phyloP scores from a whole-genome alignment of 2,888 invertebrate genomes.

The Aphrophora alni region DNA sequence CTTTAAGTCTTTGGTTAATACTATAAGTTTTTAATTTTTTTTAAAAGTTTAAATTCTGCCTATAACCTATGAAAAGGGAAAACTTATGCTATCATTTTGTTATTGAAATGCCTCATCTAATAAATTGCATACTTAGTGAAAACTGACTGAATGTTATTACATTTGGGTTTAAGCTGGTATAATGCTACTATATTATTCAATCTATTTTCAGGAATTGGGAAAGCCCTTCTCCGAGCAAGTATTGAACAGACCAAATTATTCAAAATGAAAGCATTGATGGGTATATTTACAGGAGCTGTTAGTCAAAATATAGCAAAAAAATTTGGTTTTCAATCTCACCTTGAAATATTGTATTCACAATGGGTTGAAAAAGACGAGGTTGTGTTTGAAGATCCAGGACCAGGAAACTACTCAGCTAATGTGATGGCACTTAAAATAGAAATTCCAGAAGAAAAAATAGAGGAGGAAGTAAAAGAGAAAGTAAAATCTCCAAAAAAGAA shows the following conservation, averaged over 20 bases:
- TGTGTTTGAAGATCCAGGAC: conserved; percentile 61
- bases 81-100: too few relatives aligned
- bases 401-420: conserved; percentile 59
- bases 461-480: neutral
- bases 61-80: too few relatives aligned
- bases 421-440: conserved; percentile 10
- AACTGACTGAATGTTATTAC: too few relatives aligned
- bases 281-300: conserved; percentile 19
- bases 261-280: conserved; percentile 22
- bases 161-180: too few relatives aligned
- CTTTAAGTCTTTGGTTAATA: too few relatives aligned
- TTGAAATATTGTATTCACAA: conserved; percentile 58
- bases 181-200: too few relatives aligned
- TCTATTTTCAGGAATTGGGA: conserved; percentile 28
- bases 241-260: conserved; percentile 21
- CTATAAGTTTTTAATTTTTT: too few relatives aligned
- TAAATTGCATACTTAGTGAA: too few relatives aligned
- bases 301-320: conserved; percentile 50
- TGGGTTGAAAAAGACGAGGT: conserved; percentile 58
- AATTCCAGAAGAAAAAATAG: neutral
- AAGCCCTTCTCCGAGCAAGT: conserved; percentile 10
- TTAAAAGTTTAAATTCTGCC: too few relatives aligned
- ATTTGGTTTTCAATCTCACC: conserved; percentile 49
- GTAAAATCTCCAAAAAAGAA: neutral
- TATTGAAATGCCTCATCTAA: too few relatives aligned